phyloP scores from a whole-genome alignment of 2,113 vertebrate genomes.

The Passer domesticus region DNA sequence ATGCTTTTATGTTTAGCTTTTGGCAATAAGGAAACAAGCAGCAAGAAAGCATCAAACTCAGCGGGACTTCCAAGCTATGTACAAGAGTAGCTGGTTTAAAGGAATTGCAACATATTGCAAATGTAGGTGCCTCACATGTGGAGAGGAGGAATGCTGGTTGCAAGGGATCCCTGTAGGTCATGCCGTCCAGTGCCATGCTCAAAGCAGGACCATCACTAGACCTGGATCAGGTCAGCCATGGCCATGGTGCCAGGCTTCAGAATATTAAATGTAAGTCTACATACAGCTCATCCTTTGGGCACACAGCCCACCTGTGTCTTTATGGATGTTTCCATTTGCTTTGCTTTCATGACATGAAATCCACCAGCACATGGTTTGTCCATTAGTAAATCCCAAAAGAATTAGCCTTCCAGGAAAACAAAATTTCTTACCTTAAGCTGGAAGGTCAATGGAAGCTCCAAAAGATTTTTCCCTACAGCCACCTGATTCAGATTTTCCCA shows the following conservation, averaged over 20 bases:
- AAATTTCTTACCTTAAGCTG: not conserved
- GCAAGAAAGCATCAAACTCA: not conserved
- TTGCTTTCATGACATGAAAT: not conserved
- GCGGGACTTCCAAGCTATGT: not conserved
- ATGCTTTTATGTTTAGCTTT: not conserved
- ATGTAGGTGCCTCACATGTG: not conserved
- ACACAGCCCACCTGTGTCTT: not conserved
- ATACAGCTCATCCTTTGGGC: not conserved
- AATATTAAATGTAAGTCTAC: not conserved
- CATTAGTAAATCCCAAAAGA: not conserved
- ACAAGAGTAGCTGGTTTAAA: not conserved
- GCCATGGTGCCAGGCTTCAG: not conserved
- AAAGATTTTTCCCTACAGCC: not conserved
- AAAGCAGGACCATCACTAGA: not conserved
- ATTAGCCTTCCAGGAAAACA: not conserved
- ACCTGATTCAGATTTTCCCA: not conserved
- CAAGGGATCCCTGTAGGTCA: not conserved
- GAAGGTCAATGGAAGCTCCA: not conserved
- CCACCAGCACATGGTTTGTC: not conserved
- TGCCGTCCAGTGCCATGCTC: not conserved
- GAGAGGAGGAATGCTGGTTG: not conserved
- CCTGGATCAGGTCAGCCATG: rapidly evolving
- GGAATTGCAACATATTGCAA: not conserved
- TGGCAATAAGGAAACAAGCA: not conserved
- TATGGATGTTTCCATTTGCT: not conserved